Evolutionary conservation across 2,888 invertebrate species (phyloP), one percentile per base, ranked within the genome.

Genomic region (Spatulosminthurus flaviceps): DNA sequence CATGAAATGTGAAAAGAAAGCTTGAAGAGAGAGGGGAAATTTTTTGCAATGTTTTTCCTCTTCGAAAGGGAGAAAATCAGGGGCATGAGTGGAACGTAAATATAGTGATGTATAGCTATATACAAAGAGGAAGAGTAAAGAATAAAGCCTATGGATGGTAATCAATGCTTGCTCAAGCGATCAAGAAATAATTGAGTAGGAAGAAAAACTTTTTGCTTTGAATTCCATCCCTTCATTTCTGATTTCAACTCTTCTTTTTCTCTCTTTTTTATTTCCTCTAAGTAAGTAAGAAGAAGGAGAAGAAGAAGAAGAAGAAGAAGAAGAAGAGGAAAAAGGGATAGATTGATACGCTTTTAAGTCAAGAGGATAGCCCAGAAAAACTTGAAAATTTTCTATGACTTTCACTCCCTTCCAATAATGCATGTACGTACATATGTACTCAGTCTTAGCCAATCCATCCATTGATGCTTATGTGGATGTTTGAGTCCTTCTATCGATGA

Each of bases 151-250:
- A 64, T 26, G 28, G 51, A 72, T 73, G 69, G 81, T 78, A 81
- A 79, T 78, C 79, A 81, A 81, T 79, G 81, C 78, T 79, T 79
- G 79, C 73, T 79, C 73, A 79, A 79, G 81, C 79, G 77, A 79
- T 79, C 79, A 74, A 61, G 77, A 81, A 79, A 77, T 80, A 76
- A 81, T 79, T 79, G 79, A 74, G 79, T 67, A 60, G 51, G 60
- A 42, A 26, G 66, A 61, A 71, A 75, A 78, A 75, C 64, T 43
- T 80, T 71, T 71, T 69, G 75, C 61, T 29, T 72, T 77, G 67
- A 73, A 61, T 79, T 77, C 26, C 51, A 76, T 78, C 77, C 64
- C 79, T 66, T 66, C 77, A 43, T 78, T 74, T 79, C 69, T 72
- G 66, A 43, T 78, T 74, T 79, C 69, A 60, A 79, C 73, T 79